Evolutionary conservation across 2,113 vertebrate species (phyloP), one percentile per base, ranked within the genome.

Genomic region (Chaetodon trifascialis): DNA sequence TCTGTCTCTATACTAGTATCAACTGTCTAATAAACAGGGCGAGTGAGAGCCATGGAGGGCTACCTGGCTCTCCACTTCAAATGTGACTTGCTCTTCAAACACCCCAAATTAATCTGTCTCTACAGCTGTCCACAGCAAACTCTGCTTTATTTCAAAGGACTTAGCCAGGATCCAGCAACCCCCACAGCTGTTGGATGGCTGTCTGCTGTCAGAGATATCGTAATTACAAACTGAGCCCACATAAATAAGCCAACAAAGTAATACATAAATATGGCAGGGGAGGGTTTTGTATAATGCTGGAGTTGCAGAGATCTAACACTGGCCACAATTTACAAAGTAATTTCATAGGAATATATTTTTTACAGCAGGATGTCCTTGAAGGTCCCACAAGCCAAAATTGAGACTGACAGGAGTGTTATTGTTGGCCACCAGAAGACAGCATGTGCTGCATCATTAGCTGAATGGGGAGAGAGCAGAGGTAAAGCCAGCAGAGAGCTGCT

Each of bases 101-200:
- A 80, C 46, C 59, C 49, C 36, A 64, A 72, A 73, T 83, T 51
- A 85, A 87, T 79, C 86, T 79, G 73, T 74, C 46, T 67, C 44
- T 25, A 68, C 86, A 88, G 81, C 82, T 79, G 81, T 79, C 67
- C 66, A 76, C 21, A 23, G 52, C 70, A 80, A 87, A 85, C 76
- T 80, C 67, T 51, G 76, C 67, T 76, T 68, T 77, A 70, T 82
- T 90, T 83, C 72, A 89, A 88, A 84, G 82, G 76, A 55, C 62
- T 60, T 42, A 81, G 52, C 77, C 46, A 14, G 68, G 78, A 78
- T 77, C 75, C 40, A 78, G 44, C 54, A 74, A 10, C 55, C 65
- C 82, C 40, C 52, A 47, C 76, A 86, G 83, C 83, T 79, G 79
- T 21, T 82, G 71, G 73, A 64, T 71, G 46, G 58, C 49, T 54